Conservation (phyloP, 2,888 invertebrate genomes). For the Junonia oenone region DNA sequence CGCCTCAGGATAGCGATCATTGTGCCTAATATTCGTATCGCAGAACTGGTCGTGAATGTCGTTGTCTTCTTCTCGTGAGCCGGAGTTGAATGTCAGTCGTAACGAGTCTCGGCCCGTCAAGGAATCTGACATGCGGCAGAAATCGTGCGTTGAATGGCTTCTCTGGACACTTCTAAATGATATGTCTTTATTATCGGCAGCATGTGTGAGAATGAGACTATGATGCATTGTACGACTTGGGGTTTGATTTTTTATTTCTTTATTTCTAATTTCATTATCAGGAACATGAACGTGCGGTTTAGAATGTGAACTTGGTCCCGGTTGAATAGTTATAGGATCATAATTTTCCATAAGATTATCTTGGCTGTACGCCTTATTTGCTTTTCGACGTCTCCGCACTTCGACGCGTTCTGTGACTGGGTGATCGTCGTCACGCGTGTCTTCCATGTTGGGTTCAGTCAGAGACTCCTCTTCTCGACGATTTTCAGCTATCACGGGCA, state of each 20-base stretch:
- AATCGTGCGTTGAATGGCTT: conserved; percentile 51
- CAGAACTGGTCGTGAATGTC: conserved; percentile 39
- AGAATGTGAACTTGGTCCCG: conserved; percentile 24
- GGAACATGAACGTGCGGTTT: conserved; percentile 18
- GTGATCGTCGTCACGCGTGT: conserved; percentile 31
- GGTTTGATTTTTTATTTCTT: conserved; percentile 20
- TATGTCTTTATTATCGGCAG: conserved; percentile 42
- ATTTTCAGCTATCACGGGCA: conserved; percentile 57
- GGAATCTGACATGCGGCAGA: conserved; percentile 28
- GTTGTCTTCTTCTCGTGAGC: conserved; percentile 18
- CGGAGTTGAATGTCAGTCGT: conserved; percentile 37
- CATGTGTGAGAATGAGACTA: conserved; percentile 44
- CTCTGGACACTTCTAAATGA: conserved; percentile 43
- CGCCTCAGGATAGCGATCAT: conserved; percentile 65
- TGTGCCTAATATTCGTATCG: conserved; percentile 68
- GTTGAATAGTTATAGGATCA: conserved; percentile 16
- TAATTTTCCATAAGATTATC: conserved; percentile 32
- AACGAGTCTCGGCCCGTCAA: conserved; percentile 34
- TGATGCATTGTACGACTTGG: conserved; percentile 41
- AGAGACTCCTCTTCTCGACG: conserved; percentile 49
- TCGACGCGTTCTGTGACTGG: conserved; percentile 6
- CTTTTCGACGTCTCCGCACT: conserved; percentile 26
- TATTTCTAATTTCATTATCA: conserved; percentile 22
- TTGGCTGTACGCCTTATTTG: conserved; percentile 46
- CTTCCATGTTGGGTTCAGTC: conserved; percentile 38